These are phyloP conservation scores for Ailuropoda melanoleuca DNA, from an alignment of 2,113 vertebrate species.

Conservation along the genomic window DNA sequence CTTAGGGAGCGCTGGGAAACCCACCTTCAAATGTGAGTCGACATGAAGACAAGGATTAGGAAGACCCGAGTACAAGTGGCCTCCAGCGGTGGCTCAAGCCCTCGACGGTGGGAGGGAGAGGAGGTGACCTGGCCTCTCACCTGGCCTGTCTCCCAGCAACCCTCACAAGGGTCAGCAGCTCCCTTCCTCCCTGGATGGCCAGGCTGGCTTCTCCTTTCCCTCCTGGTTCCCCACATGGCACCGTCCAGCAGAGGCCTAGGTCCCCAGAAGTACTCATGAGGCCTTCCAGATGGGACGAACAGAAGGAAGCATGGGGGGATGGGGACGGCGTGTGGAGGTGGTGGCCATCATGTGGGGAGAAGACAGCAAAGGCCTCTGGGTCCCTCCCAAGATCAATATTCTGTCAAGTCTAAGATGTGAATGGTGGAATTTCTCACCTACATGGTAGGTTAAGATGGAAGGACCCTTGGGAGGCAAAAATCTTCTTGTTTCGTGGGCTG, in stretches of 20 bases:
- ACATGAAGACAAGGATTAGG: neutral
- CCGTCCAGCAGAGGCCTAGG: neutral
- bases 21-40: neutral
- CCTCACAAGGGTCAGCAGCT: no score
- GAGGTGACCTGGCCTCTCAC: neutral
- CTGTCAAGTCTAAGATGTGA: neutral
- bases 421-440: neutral
- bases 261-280: neutral
- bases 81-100: neutral
- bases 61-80: neutral
- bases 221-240: neutral
- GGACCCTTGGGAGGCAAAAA: neutral
- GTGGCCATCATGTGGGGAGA: neutral
- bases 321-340: rapidly evolving
- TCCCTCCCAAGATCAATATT: neutral
- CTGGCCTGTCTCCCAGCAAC: neutral
- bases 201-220: neutral
- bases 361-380: neutral
- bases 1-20: neutral
- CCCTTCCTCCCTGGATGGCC: neutral
- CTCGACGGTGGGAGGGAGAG: rapidly evolving
- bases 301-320: neutral
- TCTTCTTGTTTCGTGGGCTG: neutral
- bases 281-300: neutral
- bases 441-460: neutral